Conservation (phyloP, 2,797 vertebrate species). For the Syndactyla subalaris region DNA sequence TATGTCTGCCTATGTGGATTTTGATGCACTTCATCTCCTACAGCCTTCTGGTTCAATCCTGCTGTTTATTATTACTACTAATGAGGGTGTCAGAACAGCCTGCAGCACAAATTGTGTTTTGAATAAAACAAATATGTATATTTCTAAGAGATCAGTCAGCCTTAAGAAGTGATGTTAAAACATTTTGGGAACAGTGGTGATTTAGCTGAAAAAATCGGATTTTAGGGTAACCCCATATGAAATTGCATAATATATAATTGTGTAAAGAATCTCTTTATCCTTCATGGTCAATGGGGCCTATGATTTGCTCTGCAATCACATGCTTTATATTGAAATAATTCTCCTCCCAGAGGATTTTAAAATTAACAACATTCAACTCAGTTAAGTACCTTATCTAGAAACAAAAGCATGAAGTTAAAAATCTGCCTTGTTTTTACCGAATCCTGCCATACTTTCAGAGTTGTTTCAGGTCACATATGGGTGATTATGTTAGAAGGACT, state of each 20-base stretch:
- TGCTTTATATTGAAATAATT: constrained; percentile 64
- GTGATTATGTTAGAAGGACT: neutral
- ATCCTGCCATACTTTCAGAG: neutral
- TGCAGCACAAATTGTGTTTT: neutral
- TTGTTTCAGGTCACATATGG: neutral
- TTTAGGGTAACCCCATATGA: constrained; percentile 16
- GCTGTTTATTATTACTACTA: neutral
- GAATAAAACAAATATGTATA: neutral
- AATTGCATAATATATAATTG: constrained; percentile 49
- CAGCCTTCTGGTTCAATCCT: neutral
- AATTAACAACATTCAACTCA: constrained; percentile 19
- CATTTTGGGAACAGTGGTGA: neutral
- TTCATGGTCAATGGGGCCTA: constrained; percentile 27
- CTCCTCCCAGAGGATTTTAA: constrained; percentile 53
- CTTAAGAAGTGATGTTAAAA: neutral
- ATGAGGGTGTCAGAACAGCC: neutral
- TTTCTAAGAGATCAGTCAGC: neutral
- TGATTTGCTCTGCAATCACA: constrained; percentile 49
- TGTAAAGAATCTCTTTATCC: constrained; percentile 49
- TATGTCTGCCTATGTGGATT: neutral
- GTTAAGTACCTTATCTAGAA: constrained; percentile 57
- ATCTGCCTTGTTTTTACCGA: neutral
- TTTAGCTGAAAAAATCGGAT: constrained; percentile 10
- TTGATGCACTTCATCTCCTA: neutral
- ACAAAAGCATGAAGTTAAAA: constrained; percentile 43